phyloP scores from a whole-genome alignment of 2,113 vertebrate species.

The Gasterosteus nipponicus region DNA sequence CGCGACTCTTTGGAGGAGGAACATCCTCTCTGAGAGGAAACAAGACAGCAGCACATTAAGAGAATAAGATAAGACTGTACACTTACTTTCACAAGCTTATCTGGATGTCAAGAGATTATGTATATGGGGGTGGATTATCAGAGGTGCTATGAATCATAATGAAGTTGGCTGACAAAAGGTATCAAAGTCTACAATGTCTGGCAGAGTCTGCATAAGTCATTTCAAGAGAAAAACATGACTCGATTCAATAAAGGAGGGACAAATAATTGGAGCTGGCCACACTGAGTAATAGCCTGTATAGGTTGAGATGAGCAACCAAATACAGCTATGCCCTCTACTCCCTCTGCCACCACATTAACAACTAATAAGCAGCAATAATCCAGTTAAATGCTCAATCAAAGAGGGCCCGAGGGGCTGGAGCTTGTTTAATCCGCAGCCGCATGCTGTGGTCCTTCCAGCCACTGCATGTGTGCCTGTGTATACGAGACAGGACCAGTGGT shows the following conservation, averaged over 20 bases:
- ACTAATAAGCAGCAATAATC: slow-evolving; percentile 79
- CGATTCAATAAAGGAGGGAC: slow-evolving; percentile 45
- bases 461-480: slow-evolving; percentile 42
- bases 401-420: slow-evolving; percentile 57
- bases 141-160: slow-evolving; percentile 19
- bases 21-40: slow-evolving; percentile 90
- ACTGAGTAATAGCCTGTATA: slow-evolving; percentile 43
- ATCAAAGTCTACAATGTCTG: background rate
- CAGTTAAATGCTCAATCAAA: slow-evolving; percentile 79
- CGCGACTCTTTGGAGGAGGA: slow-evolving; percentile 94
- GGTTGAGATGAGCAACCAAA: slow-evolving; percentile 37
- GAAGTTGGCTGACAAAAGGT: slow-evolving; percentile 6
- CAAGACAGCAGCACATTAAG: slow-evolving; percentile 33
- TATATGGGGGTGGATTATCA: slow-evolving; percentile 6
- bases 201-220: slow-evolving; percentile 20
- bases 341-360: slow-evolving; percentile 73
- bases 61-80: background rate
- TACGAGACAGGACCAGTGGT: slow-evolving; percentile 56
- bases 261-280: slow-evolving; percentile 46
- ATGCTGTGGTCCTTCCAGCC: slow-evolving; percentile 40
- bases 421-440: slow-evolving; percentile 44
- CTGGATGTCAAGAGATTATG: background rate
- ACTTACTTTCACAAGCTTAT: slow-evolving; percentile 7
- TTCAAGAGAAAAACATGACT: slow-evolving; percentile 44
- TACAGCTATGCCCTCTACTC: slow-evolving; percentile 48